A percentile compares a stretch with the other conserved stretches of the same genome.
phyloP scores from a whole-genome alignment of 2,113 vertebrate genomes.

The Pseudopipra pipra region DNA sequence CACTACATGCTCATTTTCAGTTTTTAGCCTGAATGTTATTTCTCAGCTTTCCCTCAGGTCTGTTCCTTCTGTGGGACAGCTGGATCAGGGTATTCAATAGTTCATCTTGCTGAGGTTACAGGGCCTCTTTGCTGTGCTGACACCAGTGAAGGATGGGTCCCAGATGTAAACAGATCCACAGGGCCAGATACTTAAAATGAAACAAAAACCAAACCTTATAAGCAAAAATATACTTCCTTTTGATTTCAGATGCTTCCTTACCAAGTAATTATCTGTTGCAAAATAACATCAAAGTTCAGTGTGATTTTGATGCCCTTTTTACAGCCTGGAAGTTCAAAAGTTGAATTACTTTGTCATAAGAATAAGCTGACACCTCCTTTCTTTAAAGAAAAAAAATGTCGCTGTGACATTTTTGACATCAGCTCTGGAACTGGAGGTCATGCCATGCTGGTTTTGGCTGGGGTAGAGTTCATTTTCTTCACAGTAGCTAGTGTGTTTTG shows the following conservation, averaged over 20 bases:
- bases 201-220: background rate
- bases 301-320: constrained; percentile 7
- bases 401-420: background rate
- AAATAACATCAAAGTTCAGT: background rate
- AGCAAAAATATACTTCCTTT: constrained; percentile 1
- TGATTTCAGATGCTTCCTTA: background rate
- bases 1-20: background rate
- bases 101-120: background rate
- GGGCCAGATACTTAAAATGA: background rate
- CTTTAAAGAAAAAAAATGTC: background rate
- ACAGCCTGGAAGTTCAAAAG: background rate
- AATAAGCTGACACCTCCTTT: background rate
- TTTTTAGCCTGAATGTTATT: background rate
- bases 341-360: constrained; percentile 6
- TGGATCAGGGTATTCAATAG: background rate
- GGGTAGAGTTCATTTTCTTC: background rate
- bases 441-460: background rate
- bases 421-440: background rate
- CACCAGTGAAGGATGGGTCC: background rate
- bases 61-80: background rate
- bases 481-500: background rate
- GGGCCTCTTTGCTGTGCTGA: background rate
- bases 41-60: background rate
- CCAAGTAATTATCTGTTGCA: background rate
- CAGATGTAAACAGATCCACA: background rate